Conservation (phyloP, 1,140 invertebrate species). For the Drosophila kurseongensis region DNA sequence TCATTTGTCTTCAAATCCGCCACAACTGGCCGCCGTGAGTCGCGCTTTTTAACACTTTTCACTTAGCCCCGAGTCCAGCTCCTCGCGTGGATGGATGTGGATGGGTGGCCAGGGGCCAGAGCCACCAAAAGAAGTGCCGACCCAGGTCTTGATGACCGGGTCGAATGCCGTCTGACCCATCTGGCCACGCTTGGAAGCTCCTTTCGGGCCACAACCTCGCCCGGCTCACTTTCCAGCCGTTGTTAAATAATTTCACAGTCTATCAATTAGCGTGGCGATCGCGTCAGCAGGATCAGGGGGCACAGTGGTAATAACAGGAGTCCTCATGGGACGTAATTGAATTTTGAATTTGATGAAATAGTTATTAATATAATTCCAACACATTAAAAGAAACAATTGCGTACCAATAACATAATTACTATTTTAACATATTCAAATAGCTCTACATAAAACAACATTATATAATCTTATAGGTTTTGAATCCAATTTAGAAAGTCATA, state of each 20-base stretch:
- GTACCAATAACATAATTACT: no score
- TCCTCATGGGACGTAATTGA: no score
- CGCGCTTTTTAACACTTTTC: slow-evolving; percentile 82
- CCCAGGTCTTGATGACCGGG: slow-evolving; percentile 44
- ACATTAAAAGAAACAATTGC: no score
- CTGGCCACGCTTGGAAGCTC: slow-evolving; percentile 38
- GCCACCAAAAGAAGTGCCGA: slow-evolving; percentile 58
- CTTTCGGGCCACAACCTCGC: slow-evolving; percentile 17
- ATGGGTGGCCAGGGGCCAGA: slow-evolving; percentile 45
- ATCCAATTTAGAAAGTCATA: no score
- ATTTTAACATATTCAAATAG: no score
- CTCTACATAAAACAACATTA: no score
- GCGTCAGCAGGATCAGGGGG: slow-evolving; percentile 41
- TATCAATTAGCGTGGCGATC: slow-evolving; percentile 74
- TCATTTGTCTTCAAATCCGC: slow-evolving; percentile 74
- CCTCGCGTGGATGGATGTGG: not conserved
- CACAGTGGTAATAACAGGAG: slow-evolving; percentile 35
- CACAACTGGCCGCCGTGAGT: slow-evolving; percentile 52
- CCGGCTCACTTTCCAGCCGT: slow-evolving; percentile 49
- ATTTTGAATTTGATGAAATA: not conserved
- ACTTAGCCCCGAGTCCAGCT: slow-evolving; percentile 54
- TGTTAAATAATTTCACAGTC: slow-evolving; percentile 80
- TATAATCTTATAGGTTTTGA: no score
- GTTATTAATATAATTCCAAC: no score
- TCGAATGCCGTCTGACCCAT: slow-evolving; percentile 31